Base-by-base conservation (phyloP, 2,888 invertebrate genomes). In the Cephalotes varians region DNA sequence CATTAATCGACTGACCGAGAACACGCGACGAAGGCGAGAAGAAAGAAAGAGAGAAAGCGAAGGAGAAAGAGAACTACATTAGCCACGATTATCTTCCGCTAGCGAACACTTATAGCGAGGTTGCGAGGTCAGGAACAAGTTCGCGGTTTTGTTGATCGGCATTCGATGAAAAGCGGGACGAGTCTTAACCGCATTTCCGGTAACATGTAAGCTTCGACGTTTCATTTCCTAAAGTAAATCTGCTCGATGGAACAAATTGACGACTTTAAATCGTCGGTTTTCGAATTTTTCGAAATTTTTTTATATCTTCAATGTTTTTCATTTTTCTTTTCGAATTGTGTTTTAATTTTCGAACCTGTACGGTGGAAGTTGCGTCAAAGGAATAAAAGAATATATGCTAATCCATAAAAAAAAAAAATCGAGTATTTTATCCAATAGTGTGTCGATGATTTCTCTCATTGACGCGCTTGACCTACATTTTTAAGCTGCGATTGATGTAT, bases 121-220 rank as follows among this genome's bases (percentile, higher is more conserved):
- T 90, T 87, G 87, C 62, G 83, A 81, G 90, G 89, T 90, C 88
- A 90, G 76, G 47, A 79, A 84, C 77, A 40, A 79, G 54, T 72
- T 81, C 76, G 40, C 37, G 73, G 49, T 82, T 74, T 77, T 31
- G 72, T 58, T 72, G 62, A 79, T 58, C 69, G 60, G 25, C 64
- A 34, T 25, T 54, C 15, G 44, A 67, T 56, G 71, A 71, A 71
- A 56, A 71, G 56, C 18, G 40, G 40, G 31, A 62, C 37, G 21
- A 67, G n/a, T 10, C 12, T 69, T 69, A 44, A 69, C 9, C 40
- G 21, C 31, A 47, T 67, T 77, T 67, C 69, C 34, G 49, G 69
- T 7, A n/a, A 51, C 9, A 37, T 15, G 37, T 21, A 15, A 10
- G n/a, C 40, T 28, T 28, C 21, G 34, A 21, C 9, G 40, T 31